These are phyloP conservation scores for Drosophila diplacantha DNA, from an alignment of 2,888 invertebrate genomes.

Conservation along the genomic window DNA sequence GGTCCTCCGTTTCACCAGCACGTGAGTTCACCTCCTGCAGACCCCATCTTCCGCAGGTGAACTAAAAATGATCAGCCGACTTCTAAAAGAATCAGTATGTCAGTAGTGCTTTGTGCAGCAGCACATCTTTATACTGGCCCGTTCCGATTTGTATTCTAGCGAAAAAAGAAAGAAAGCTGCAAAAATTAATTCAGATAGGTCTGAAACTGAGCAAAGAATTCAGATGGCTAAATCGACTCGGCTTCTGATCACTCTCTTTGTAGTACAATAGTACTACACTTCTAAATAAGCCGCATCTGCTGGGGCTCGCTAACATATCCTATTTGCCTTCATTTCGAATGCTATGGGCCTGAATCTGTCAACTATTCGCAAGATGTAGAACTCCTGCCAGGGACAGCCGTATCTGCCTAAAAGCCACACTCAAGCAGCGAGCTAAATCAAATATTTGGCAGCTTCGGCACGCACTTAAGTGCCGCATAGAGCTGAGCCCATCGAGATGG, in stretches of 20 bases:
- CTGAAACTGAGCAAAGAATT: not conserved
- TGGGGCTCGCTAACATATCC: not conserved
- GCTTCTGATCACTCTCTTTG: not conserved
- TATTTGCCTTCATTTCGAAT: conserved; percentile 2
- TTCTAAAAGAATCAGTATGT: not conserved
- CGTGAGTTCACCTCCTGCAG: conserved; percentile 33
- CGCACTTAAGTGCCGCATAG: conserved; percentile 57
- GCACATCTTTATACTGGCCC: not conserved
- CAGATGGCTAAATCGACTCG: not conserved
- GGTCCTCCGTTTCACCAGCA: conserved; percentile 35
- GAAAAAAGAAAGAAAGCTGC: not conserved
- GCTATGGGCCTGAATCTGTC: not conserved
- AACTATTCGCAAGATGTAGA: conserved; percentile 4
- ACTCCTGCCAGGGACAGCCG: conserved; percentile 7
- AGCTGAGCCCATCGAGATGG: conserved; percentile 11
- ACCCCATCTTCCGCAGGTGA: conserved; percentile 24
- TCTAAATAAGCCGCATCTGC: not conserved
- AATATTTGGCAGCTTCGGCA: conserved; percentile 48
- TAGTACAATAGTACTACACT: not conserved
- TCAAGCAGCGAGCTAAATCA: conserved; percentile 40
- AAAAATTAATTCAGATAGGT: not conserved
- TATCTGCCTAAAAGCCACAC: conserved; percentile 22
- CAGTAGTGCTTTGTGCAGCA: not conserved
- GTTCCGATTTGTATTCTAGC: not conserved
- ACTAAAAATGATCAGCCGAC: conserved; percentile 31